Evolutionary conservation across 2,113 vertebrate genomes (phyloP).

Genomic region (Mirza zaza): DNA sequence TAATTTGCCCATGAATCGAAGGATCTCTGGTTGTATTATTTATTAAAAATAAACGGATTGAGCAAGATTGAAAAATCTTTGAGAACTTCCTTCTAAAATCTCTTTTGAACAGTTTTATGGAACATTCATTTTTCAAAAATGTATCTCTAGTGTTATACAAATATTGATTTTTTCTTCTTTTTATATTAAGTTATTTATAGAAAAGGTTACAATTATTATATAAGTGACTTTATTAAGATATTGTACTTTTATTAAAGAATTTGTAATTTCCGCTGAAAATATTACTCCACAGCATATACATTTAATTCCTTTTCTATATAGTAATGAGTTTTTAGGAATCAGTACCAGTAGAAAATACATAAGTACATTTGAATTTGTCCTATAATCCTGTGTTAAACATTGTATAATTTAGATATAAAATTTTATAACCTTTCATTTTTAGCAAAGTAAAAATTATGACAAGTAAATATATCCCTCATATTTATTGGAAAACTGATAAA

Average conservation of each 20-base stretch:
- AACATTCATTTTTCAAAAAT: neutral
- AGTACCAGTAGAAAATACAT: neutral
- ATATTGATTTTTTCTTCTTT: neutral
- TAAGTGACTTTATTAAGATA: neutral
- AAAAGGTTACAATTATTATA: neutral
- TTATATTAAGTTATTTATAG: neutral
- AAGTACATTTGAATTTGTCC: neutral
- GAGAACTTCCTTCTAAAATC: neutral
- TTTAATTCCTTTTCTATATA: neutral
- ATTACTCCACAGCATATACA: neutral
- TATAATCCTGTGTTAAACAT: neutral
- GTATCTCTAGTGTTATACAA: neutral
- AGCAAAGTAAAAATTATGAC: neutral
- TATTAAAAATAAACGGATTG: conserved; percentile 43
- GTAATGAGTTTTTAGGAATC: neutral
- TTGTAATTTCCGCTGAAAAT: conserved; percentile 5
- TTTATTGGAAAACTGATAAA: neutral
- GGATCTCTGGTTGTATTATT: neutral
- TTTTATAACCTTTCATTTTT: neutral
- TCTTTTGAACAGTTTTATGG: neutral
- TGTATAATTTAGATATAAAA: neutral
- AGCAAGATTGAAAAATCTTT: neutral
- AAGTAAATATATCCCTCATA: neutral
- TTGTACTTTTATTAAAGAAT: neutral
- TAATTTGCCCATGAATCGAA: conserved; percentile 9